A percentile compares a stretch with the other conserved stretches of the same genome.
phyloP scores from a whole-genome alignment of 2,113 vertebrate species.

The Otis tarda region DNA sequence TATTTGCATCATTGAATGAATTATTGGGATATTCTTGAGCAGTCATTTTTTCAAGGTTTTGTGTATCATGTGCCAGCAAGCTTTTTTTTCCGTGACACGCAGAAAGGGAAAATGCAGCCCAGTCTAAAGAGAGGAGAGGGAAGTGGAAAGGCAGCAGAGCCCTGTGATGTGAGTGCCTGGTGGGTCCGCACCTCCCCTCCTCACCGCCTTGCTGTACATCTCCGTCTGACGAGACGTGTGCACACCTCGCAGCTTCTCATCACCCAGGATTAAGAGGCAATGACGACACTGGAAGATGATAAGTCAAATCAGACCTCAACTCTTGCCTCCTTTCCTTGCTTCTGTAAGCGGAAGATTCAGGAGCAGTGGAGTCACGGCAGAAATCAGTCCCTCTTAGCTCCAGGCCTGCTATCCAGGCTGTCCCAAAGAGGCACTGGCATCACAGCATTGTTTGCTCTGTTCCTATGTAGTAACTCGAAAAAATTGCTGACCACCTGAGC shows the following conservation, averaged over 20 bases:
- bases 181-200: rapidly evolving
- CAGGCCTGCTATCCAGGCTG: not conserved
- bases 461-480: not conserved
- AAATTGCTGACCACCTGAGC: not conserved
- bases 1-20: not conserved
- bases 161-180: rapidly evolving
- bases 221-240: not conserved
- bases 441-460: not conserved
- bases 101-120: not conserved
- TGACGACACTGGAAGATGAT: not conserved
- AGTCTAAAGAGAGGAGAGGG: not conserved
- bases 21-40: not conserved
- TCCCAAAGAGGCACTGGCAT: not conserved
- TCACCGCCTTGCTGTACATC: not conserved
- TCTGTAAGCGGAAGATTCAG: not conserved
- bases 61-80: not conserved
- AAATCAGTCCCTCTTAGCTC: not conserved
- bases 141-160: not conserved
- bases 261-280: not conserved
- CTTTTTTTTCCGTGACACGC: not conserved
- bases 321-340: not conserved
- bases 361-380: not conserved
- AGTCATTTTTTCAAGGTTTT: not conserved
- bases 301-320: not conserved
- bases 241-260: not conserved